A percentile compares a stretch with the other conserved stretches of the same genome.
Conservation (phyloP, 2,888 invertebrate genomes). For the Caenorhabditis sp. region DNA sequence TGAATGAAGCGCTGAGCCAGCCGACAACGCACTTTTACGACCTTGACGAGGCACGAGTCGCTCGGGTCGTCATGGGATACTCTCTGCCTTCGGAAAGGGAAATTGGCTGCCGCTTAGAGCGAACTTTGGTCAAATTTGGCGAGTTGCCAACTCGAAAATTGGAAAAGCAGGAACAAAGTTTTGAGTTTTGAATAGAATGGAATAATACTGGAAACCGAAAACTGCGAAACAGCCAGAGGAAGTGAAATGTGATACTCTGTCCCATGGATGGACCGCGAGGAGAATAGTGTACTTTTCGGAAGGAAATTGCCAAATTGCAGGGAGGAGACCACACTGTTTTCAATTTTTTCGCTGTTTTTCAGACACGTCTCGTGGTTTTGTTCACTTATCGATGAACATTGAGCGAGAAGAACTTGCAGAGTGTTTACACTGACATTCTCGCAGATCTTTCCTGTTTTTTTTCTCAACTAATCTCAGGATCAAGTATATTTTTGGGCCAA, state of each 20-base stretch:
- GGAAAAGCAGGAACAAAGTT: not conserved
- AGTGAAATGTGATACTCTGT: constrained; percentile 17
- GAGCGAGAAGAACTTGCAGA: constrained; percentile 18
- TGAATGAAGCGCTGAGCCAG: not conserved
- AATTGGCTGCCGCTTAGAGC: not conserved
- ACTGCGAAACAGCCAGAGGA: constrained; percentile 1
- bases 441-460: constrained; percentile 31
- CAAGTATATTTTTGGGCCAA: too few species aligned
- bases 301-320: constrained; percentile 6
- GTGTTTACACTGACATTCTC: constrained; percentile 23
- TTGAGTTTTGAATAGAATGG: constrained; percentile 5
- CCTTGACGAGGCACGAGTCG: constrained; percentile 5
- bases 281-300: constrained; percentile 1
- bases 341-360: not conserved
- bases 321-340: not conserved
- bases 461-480: constrained; percentile 31
- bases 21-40: not conserved
- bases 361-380: constrained; percentile 7
- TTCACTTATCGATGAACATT: constrained; percentile 22
- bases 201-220: constrained; percentile 21
- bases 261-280: not conserved
- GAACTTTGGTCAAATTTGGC: constrained; percentile 17
- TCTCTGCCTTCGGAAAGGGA: constrained; percentile 6
- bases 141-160: not conserved
- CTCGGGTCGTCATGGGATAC: constrained; percentile 40